Conservation (phyloP, 1,140 invertebrate genomes). For the Drosophila rhopaloa region DNA sequence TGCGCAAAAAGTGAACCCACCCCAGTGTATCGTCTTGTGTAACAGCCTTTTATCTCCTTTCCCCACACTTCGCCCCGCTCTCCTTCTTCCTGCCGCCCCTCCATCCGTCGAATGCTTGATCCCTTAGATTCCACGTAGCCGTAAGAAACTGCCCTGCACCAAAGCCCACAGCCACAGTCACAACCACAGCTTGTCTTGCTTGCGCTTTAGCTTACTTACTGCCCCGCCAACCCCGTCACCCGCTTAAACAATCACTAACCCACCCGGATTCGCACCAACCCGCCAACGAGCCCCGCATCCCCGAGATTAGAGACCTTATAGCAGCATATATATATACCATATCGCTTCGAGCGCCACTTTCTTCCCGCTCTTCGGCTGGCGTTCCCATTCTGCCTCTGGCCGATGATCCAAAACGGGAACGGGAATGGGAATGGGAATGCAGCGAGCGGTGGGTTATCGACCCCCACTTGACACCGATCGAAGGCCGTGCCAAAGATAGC, state of each 20-base stretch:
- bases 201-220: conserved; percentile 5
- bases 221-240: not conserved
- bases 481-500: conserved; percentile 1
- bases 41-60: conserved; percentile 10
- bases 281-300: not conserved
- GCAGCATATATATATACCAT: no score
- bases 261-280: not conserved
- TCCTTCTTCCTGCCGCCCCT: conserved; percentile 6
- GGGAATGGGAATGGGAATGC: not conserved
- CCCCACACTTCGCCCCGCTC: not conserved
- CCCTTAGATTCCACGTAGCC: conserved; percentile 1
- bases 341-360: not conserved
- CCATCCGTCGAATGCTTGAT: conserved; percentile 12
- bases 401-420: no score
- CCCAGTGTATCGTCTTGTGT: conserved; percentile 21
- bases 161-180: not conserved
- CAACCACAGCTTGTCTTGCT: conserved; percentile 13
- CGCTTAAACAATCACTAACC: not conserved
- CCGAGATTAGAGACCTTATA: not conserved
- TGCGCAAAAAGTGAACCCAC: not conserved
- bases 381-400: not conserved
- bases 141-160: conserved; percentile 3
- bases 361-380: not conserved
- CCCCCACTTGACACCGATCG: conserved; percentile 4
- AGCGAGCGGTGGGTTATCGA: not conserved